Conservation (phyloP, 2,888 invertebrate genomes). For the Drosophila sordidapex region DNA sequence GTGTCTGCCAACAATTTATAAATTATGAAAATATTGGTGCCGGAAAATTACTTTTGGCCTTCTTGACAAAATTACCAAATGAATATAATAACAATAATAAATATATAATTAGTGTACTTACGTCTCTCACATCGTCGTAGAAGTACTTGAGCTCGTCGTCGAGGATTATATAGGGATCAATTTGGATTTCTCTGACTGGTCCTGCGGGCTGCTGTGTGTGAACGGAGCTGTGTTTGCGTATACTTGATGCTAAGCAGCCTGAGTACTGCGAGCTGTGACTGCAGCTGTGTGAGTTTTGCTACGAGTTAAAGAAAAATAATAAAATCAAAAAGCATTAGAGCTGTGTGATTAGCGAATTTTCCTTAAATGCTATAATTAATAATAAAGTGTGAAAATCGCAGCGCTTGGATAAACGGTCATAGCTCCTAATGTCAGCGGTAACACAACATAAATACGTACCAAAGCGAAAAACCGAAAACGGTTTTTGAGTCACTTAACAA, state of each 20-base stretch:
- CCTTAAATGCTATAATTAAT: conserved; percentile 53
- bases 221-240: conserved; percentile 89
- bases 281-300: conserved; percentile 68
- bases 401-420: conserved; percentile 37
- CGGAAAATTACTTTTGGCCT: background rate
- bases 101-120: conserved; percentile 84
- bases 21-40: background rate
- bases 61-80: background rate
- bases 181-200: conserved; percentile 91
- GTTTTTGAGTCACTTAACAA: conserved; percentile 72
- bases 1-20: background rate
- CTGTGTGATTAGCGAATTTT: conserved; percentile 33
- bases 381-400: conserved; percentile 62
- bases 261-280: conserved; percentile 49
- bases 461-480: conserved; percentile 11
- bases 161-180: conserved; percentile 94
- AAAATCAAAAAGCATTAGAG: conserved; percentile 10
- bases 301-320: conserved; percentile 1
- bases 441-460: background rate
- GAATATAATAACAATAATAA: background rate
- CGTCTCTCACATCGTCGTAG: conserved; percentile 94
- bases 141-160: conserved; percentile 95
- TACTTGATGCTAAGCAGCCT: conserved; percentile 54
- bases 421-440: conserved; percentile 13
- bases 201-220: conserved; percentile 91